Conservation (phyloP, 2,113 vertebrate genomes). For the Uria aalge region DNA sequence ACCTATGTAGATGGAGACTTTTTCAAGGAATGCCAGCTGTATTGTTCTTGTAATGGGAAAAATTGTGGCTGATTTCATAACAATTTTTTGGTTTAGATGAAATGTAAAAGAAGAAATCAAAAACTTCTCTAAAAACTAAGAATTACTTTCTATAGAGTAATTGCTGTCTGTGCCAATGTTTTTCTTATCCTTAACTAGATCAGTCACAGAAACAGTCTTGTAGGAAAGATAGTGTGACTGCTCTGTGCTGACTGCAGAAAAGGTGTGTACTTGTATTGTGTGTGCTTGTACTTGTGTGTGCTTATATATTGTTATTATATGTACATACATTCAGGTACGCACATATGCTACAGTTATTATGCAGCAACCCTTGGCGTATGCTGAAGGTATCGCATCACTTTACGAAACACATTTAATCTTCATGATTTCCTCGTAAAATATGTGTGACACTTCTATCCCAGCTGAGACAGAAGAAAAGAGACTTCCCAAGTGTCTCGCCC, state of each 20-base stretch:
- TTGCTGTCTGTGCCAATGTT: background rate
- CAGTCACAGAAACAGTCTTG: background rate
- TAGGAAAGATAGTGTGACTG: background rate
- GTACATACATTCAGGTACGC: background rate
- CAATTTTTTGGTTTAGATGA: rapidly evolving
- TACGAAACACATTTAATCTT: background rate
- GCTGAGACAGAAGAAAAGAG: background rate
- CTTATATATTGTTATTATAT: background rate
- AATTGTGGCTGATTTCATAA: background rate
- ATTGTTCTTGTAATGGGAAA: background rate
- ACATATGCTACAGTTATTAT: too few relatives aligned
- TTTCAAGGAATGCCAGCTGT: background rate
- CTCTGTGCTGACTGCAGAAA: background rate
- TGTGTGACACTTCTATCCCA: background rate
- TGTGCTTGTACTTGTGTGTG: too few relatives aligned
- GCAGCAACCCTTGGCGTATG: background rate
- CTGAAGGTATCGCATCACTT: background rate
- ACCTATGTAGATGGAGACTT: background rate
- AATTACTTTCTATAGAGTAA: background rate
- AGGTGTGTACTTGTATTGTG: too few relatives aligned
- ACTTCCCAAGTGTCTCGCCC: background rate
- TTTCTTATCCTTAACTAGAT: background rate
- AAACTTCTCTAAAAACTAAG: background rate
- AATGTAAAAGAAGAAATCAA: background rate
- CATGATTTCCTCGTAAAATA: background rate